These are phyloP conservation scores for Nyctibius grandis DNA, from an alignment of 2,797 vertebrate species.

Conservation along the genomic window DNA sequence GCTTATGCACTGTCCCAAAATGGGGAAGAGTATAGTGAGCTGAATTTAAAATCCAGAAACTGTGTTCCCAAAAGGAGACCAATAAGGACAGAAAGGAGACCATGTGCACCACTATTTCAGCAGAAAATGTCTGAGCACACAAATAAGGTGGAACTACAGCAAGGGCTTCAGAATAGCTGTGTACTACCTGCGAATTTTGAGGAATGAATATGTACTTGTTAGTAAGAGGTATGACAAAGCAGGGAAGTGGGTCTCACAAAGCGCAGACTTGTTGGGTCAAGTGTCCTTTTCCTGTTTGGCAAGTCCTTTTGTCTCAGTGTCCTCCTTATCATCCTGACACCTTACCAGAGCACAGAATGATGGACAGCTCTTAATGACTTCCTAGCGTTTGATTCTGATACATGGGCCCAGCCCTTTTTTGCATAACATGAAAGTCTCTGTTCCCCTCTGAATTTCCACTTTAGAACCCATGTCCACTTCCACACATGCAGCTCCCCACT, in stretches of 20 bases:
- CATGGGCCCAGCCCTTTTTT: background rate
- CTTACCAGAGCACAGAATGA: slow-evolving; percentile 53
- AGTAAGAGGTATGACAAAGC: background rate
- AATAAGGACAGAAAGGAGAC: background rate
- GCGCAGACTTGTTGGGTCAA: slow-evolving; percentile 45
- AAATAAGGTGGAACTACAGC: background rate
- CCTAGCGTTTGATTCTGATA: slow-evolving; percentile 41
- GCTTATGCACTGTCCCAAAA: background rate
- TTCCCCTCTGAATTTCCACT: background rate
- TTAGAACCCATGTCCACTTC: background rate
- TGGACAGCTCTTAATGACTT: slow-evolving; percentile 52
- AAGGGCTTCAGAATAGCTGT: background rate
- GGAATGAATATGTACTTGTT: background rate
- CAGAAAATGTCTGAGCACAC: background rate
- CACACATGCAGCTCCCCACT: background rate
- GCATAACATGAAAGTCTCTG: background rate
- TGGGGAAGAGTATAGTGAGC: background rate
- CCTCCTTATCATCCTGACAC: slow-evolving; percentile 57
- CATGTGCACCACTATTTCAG: background rate
- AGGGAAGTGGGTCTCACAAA: slow-evolving; percentile 54
- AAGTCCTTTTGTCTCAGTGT: slow-evolving; percentile 60
- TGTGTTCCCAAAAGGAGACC: background rate
- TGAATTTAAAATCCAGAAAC: background rate
- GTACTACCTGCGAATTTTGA: background rate
- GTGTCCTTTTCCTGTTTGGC: slow-evolving; percentile 68